Base-by-base conservation (phyloP, 2,113 vertebrate genomes). In the Ceyx melanurus region DNA sequence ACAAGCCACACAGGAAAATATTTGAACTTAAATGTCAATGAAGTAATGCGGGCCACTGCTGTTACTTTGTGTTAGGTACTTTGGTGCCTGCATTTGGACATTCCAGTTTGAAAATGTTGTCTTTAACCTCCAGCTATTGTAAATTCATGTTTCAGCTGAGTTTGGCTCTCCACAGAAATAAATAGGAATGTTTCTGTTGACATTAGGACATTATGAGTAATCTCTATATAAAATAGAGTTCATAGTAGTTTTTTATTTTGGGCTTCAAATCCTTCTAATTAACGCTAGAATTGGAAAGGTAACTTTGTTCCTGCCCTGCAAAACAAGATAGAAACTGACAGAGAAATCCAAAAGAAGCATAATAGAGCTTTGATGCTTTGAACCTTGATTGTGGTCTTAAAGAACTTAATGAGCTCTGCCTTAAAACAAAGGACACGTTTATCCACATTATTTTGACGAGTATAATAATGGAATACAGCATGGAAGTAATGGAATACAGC, bases 61-160 rank as follows among this genome's bases (percentile, higher is more conserved):
- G 18, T 50, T 56, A 82, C 37, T 70, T 86, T 88, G 48, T 91
- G 20, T 67, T 40, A 51, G 46, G 37, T 76, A 64, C 23, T 82
- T 74, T 45, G 13, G 54, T 82, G 60, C 29, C 33, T 89, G 22
- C 19, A 31, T 90, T 88, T 81, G 90, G 65, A 84, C 66, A 76
- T 58, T 54, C 25, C 61, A 18, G 9, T 87, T 87, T 89, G 94
- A 95, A 96, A 96, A 96, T 91, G 83, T 94, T 96, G 62, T 73
- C 71, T 89, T 82, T 91, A 89, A 85, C 84, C 56, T 92, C 71
- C 43, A 77, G 82, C 90, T 90, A 74, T 88, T 88, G 40, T 84
- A 94, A 90, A 75, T 70, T 62, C 61, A 89, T 3, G 0, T 82
- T 72, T 85, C 81, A 76, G 29, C 19, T 62, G 25, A 68, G 31